Conservation (phyloP, 2,113 vertebrate genomes). For the Bothrops jararaca region DNA sequence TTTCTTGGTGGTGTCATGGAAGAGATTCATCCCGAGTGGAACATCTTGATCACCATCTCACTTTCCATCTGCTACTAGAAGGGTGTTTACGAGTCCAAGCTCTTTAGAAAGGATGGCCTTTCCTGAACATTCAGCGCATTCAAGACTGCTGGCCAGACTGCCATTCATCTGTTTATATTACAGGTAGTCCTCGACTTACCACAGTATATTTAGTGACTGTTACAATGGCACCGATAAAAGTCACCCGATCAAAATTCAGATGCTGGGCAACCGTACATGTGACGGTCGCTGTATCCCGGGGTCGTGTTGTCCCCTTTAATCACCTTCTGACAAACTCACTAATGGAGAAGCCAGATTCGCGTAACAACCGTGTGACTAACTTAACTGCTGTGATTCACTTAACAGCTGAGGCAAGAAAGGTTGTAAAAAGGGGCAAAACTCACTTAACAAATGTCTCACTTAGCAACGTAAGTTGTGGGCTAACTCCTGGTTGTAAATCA, state of each 20-base stretch:
- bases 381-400: background rate
- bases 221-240: background rate
- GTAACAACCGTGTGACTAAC: background rate
- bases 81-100: background rate
- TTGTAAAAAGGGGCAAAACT: background rate
- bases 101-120: background rate
- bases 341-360: background rate
- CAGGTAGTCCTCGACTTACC: background rate
- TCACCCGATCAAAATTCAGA: background rate
- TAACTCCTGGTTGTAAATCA: background rate
- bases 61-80: no score
- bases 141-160: background rate
- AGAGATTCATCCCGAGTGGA: background rate
- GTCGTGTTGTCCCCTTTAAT: no score
- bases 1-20: background rate
- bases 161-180: background rate
- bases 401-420: background rate
- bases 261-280: background rate
- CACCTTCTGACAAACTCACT: no score
- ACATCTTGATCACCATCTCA: background rate
- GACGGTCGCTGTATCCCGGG: background rate
- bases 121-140: background rate
- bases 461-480: background rate
- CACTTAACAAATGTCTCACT: background rate
- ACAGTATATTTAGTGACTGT: background rate